Percentiles rank a stretch among this genome's conserved stretches.
Evolutionary conservation across 2,113 vertebrate species (phyloP).

Genomic region (Zootoca vivipara): DNA sequence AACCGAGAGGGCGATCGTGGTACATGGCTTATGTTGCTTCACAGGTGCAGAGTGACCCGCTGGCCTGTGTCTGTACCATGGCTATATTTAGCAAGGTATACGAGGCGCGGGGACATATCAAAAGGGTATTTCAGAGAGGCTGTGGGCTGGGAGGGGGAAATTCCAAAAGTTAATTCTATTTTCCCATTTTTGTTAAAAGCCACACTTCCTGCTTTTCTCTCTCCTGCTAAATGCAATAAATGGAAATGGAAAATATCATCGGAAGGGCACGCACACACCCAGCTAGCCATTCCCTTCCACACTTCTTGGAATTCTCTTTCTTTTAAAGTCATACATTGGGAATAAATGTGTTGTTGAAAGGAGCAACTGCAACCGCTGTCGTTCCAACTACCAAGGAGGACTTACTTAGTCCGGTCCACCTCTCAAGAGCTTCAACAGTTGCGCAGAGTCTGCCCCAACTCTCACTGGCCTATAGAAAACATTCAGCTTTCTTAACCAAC

Average conservation of each 20-base stretch:
- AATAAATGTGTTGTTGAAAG: neutral
- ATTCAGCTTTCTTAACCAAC: neutral
- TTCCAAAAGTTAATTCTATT: neutral
- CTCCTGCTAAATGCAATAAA: neutral
- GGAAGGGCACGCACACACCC: neutral
- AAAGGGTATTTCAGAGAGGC: constrained; percentile 28
- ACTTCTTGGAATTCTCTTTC: neutral
- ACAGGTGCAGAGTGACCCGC: constrained; percentile 57
- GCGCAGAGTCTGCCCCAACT: no score
- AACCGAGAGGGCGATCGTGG: neutral
- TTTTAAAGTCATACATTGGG: no score
- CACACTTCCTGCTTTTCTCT: neutral
- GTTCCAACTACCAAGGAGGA: neutral
- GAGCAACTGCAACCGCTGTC: neutral
- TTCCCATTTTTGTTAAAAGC: no score
- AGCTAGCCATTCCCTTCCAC: neutral
- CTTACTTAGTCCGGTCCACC: neutral
- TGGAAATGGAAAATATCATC: neutral
- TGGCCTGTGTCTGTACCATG: neutral
- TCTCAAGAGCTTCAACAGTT: neutral
- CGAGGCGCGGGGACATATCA: constrained; percentile 30
- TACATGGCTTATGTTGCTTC: constrained; percentile 16
- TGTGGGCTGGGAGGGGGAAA: neutral
- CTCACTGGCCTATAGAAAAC: neutral
- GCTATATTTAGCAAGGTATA: constrained; percentile 55